Conservation (phyloP, 2,113 vertebrate genomes). For the Chaenocephalus aceratus region DNA sequence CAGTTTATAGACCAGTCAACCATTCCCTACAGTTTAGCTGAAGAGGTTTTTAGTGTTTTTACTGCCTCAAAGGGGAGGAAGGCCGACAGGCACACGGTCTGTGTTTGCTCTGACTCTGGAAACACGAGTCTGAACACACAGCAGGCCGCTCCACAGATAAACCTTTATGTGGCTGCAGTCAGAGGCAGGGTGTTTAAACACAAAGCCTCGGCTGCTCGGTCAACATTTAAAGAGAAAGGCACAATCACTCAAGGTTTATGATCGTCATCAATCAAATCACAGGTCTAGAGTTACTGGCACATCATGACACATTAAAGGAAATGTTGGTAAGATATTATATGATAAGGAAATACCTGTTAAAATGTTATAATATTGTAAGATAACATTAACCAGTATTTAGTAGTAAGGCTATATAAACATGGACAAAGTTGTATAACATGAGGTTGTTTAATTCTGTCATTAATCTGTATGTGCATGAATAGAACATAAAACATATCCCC, state of each 20-base stretch:
- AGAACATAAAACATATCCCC: neutral
- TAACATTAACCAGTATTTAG: neutral
- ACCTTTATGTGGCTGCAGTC: constrained; percentile 23
- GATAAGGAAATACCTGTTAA: neutral
- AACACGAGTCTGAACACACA: constrained; percentile 15
- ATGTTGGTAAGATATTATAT: neutral
- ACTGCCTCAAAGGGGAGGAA: constrained; percentile 9
- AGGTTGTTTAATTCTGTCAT: neutral
- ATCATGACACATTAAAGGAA: neutral
- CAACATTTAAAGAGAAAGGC: constrained; percentile 22
- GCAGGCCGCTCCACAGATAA: neutral
- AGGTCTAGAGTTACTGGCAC: neutral
- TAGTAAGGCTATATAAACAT: neutral
- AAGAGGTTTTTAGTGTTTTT: constrained; percentile 19
- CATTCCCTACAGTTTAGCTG: neutral
- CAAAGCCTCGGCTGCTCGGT: constrained; percentile 13
- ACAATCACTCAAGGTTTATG: neutral
- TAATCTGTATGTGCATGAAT: neutral
- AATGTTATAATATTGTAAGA: neutral
- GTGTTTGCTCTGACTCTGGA: constrained; percentile 56
- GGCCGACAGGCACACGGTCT: neutral
- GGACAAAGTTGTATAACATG: neutral
- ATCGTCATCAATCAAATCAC: neutral
- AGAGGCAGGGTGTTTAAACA: neutral
- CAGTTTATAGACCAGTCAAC: neutral